A percentile compares a stretch with the other conserved stretches of the same genome.
Conservation (phyloP, 2,797 vertebrate species). For the Pteronotus mesoamericanus region DNA sequence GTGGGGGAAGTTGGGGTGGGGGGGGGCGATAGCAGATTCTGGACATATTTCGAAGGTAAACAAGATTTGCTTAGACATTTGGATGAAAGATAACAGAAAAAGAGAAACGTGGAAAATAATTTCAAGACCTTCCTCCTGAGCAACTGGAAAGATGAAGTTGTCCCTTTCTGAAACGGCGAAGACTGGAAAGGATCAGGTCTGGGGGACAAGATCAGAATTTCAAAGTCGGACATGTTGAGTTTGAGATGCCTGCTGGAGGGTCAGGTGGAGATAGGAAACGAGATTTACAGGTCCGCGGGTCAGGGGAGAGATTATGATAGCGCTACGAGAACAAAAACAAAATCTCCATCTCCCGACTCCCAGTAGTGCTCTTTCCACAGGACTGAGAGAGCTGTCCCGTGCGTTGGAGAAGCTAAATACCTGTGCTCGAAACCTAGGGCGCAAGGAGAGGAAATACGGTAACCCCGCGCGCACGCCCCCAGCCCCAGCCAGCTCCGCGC, state of each 20-base stretch:
- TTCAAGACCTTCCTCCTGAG: not conserved
- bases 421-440: conserved; percentile 18
- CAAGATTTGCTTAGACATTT: not conserved
- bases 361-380: not conserved
- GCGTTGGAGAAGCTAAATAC: not conserved
- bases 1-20: not conserved
- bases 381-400: not conserved
- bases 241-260: not conserved
- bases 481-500: not conserved
- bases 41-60: not conserved
- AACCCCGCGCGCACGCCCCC: not conserved
- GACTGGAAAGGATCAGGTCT: not conserved
- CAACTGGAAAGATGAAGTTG: not conserved
- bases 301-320: not conserved
- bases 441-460: conserved; percentile 63
- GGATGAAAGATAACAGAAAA: not conserved
- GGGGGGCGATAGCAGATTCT: not conserved
- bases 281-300: not conserved
- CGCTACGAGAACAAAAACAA: not conserved
- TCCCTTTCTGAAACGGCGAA: not conserved
- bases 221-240: not conserved
- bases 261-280: not conserved
- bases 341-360: not conserved
- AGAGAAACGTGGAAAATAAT: not conserved
- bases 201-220: not conserved